A percentile compares a stretch with the other conserved stretches of the same genome.
phyloP scores from a whole-genome alignment of 2,888 invertebrate genomes.

The Byasa hedistus region DNA sequence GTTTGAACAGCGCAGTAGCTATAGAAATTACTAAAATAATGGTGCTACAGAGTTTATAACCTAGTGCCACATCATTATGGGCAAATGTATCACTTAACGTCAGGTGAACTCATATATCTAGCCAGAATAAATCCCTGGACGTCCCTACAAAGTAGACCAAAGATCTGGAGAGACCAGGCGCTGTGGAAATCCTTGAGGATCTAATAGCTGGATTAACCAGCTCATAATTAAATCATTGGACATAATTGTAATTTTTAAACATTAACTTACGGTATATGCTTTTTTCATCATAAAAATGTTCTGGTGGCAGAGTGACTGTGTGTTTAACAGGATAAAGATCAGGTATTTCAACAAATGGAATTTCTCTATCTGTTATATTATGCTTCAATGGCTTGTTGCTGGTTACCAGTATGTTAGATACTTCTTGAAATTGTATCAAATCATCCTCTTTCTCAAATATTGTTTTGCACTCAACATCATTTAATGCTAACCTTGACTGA shows the following conservation, averaged over 20 bases:
- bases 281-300: constrained; percentile 82
- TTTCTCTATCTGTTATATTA: constrained; percentile 66
- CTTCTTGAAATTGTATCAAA: constrained; percentile 82
- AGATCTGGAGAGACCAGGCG: too few relatives aligned
- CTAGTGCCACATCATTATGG: too few relatives aligned
- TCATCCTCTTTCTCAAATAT: constrained; percentile 82
- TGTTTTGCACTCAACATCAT: constrained; percentile 79
- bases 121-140: too few relatives aligned
- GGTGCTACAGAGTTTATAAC: too few relatives aligned
- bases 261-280: constrained; percentile 86
- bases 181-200: too few relatives aligned
- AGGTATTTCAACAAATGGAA: constrained; percentile 81
- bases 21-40: too few relatives aligned
- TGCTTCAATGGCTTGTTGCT: constrained; percentile 82
- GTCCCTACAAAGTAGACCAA: too few relatives aligned
- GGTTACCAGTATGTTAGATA: constrained; percentile 83
- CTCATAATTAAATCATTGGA: background rate
- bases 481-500: constrained; percentile 78
- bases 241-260: background rate
- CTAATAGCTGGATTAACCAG: too few relatives aligned
- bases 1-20: too few relatives aligned
- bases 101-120: too few relatives aligned
- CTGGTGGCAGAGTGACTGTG: constrained; percentile 82
- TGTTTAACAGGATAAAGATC: constrained; percentile 87
- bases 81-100: too few relatives aligned